Base-by-base conservation (phyloP, 2,797 vertebrate species). In the Trachops cirrhosus region DNA sequence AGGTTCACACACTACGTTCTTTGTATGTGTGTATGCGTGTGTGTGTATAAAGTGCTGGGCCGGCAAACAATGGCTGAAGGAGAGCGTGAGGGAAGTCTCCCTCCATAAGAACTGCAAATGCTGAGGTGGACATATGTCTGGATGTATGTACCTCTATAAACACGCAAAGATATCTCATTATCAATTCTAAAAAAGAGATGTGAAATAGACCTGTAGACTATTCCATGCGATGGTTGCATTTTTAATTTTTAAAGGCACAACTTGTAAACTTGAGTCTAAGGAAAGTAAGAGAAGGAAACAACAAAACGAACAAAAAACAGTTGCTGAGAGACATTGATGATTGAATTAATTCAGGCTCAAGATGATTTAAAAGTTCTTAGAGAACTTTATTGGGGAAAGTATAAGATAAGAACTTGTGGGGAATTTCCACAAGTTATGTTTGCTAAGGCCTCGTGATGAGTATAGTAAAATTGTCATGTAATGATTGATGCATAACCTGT, bases 1-100 rank as follows among this genome's bases (percentile, higher is more conserved):
- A 95, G 93, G 95, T 97, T 98, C 98, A 67, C 70, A 91, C 46
- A 67, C 78, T 97, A 89, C 84, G 96, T 88, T 46, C 64, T 97
- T 96, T 98, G 82, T 87, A 8, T 39, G 9, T 64, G 8, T 96
- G 50, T 11, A 10, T 78, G 1, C 82, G 92, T 11, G 15, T 78
- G 2, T 79, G 92, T 96, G 77, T 96, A 85, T 95, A 91, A 86
- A 89, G 77, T 41, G 62, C 18, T 34, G 29, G 74, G 59, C 16
- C 77, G 90, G 50, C 82, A 88, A 93, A 29, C 26, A 84, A 21
- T 0, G 32, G 22, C 9, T 73, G 86, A 95, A 93, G 26, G 68
- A 64, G 26, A 57, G 37, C 3, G 5, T 39, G 86, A 70, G 59
- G 75, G 73, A 85, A 85, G 70, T n/a, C 39, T 79, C 44, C n/a